Evolutionary conservation across 2,888 invertebrate species (phyloP).

Genomic region (Sisyra nigra): DNA sequence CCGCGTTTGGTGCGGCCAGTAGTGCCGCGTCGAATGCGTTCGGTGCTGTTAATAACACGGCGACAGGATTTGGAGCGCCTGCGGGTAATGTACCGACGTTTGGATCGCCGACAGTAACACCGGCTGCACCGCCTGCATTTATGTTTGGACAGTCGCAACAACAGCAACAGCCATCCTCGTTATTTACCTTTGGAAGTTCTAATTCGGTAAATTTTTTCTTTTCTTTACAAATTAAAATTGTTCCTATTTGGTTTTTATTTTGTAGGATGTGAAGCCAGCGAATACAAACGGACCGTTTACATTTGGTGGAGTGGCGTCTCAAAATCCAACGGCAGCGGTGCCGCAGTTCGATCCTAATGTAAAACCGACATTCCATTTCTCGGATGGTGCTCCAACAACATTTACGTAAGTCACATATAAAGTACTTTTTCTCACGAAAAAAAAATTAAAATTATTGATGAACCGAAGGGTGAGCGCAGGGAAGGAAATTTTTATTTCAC

Average conservation of each 20-base stretch:
- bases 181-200: slow-evolving; percentile 1
- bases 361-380: slow-evolving; percentile 32
- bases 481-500: neutral
- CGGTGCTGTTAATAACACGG: neutral
- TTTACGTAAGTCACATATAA: slow-evolving; percentile 28
- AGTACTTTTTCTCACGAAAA: too few species aligned
- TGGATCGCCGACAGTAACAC: neutral
- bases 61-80: neutral
- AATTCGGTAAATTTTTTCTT: slow-evolving; percentile 2
- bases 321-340: neutral
- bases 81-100: neutral
- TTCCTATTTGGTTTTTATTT: neutral
- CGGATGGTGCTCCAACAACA: slow-evolving; percentile 26
- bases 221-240: neutral
- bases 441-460: neutral
- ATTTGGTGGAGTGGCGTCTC: neutral
- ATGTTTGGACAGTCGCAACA: neutral
- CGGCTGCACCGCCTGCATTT: slow-evolving; percentile 1
- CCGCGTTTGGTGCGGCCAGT: slow-evolving; percentile 1
- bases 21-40: neutral
- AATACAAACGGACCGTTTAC: neutral
- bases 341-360: slow-evolving; percentile 27
- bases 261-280: neutral
- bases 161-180: slow-evolving; percentile 10
- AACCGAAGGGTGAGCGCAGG: neutral